Percentiles rank a stretch among this genome's conserved stretches.
Evolutionary conservation across 2,797 vertebrate species (phyloP).

Genomic region (Centropyge bicolor): DNA sequence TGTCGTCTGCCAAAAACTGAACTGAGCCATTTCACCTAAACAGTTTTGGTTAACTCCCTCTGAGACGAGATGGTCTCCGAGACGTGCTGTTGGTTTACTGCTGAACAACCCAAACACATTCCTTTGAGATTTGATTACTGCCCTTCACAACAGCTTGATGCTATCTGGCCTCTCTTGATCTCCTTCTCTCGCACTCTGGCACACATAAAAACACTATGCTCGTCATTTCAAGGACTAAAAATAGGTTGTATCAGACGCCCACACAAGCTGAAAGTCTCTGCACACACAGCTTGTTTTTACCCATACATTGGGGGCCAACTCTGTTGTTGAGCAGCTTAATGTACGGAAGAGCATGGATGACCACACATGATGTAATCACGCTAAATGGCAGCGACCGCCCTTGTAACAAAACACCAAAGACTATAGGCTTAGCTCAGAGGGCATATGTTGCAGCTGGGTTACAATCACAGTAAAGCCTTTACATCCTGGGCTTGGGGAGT

Average conservation of each 20-base stretch:
- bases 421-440: conserved; percentile 54
- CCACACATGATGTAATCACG: conserved; percentile 59
- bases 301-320: conserved; percentile 16
- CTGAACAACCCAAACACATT: conserved; percentile 36
- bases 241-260: background rate
- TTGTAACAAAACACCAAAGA: conserved; percentile 63
- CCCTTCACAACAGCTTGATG: conserved; percentile 29
- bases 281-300: conserved; percentile 14
- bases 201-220: conserved; percentile 1
- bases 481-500: background rate
- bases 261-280: conserved; percentile 22
- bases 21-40: background rate
- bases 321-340: conserved; percentile 70
- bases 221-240: background rate
- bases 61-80: conserved; percentile 17
- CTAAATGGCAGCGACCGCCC: conserved; percentile 45
- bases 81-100: conserved; percentile 30
- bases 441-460: conserved; percentile 33
- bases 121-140: conserved; percentile 40
- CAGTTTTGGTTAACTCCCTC: background rate
- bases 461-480: conserved; percentile 52
- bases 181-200: background rate
- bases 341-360: conserved; percentile 54
- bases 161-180: conserved; percentile 28
- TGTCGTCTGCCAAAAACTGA: conserved; percentile 31